phyloP scores from a whole-genome alignment of 2,113 vertebrate species.

The Spheniscus mendiculus region DNA sequence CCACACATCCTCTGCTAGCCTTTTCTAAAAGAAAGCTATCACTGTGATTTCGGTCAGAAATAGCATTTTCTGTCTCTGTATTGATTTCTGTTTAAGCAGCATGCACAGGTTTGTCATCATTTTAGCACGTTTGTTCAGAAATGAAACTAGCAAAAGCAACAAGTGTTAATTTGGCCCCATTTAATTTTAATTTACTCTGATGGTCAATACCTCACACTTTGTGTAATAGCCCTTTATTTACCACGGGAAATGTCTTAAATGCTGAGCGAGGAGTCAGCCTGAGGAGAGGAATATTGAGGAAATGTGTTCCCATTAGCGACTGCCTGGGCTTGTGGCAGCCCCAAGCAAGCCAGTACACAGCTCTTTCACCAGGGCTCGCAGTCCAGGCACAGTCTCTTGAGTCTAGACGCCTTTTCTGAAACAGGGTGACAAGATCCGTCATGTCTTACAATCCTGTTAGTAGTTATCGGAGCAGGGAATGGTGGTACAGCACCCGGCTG shows the following conservation, averaged over 20 bases:
- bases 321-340: not conserved
- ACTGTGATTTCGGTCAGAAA: not conserved
- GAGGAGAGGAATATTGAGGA: not conserved
- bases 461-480: not conserved
- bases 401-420: not conserved
- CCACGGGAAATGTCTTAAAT: not conserved
- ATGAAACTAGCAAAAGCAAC: not conserved
- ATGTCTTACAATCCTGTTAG: not conserved
- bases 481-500: not conserved
- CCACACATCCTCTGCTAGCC: not conserved
- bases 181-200: conserved; percentile 31
- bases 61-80: not conserved
- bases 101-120: not conserved
- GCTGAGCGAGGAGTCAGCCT: not conserved
- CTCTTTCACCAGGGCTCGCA: not conserved
- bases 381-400: not conserved
- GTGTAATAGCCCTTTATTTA: not conserved
- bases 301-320: rapidly evolving
- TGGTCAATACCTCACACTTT: not conserved
- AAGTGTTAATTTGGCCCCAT: not conserved
- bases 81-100: conserved; percentile 23
- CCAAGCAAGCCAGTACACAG: not conserved
- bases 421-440: not conserved
- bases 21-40: not conserved
- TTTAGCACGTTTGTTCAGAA: not conserved